Evolutionary conservation across 2,797 vertebrate species (phyloP).

Genomic region (Acrossocheilus fasciatus): DNA sequence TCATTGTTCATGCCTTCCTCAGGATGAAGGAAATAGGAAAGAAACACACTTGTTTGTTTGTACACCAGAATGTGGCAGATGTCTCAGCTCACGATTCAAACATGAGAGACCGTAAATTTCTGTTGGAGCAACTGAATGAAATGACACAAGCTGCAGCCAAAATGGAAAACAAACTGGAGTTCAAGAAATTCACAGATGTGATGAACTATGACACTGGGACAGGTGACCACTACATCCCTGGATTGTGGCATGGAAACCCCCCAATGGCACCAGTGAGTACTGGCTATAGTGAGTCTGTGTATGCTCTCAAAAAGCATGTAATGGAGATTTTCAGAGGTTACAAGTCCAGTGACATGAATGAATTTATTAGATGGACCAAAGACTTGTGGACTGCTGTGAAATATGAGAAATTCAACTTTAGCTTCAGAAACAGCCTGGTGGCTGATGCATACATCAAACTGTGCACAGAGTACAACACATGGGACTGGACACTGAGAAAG

Average conservation of each 20-base stretch:
- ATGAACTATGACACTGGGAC: not conserved
- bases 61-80: conserved; percentile 64
- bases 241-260: conserved; percentile 81
- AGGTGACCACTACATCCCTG: conserved; percentile 70
- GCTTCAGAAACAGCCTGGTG: conserved; percentile 65
- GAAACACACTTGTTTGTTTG: not conserved
- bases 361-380: conserved; percentile 70
- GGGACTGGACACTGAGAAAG: conserved; percentile 66
- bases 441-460: conserved; percentile 63
- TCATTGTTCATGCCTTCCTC: not conserved
- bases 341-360: conserved; percentile 61
- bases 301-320: conserved; percentile 71
- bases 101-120: not conserved
- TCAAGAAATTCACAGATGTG: not conserved
- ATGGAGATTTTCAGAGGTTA: conserved; percentile 65
- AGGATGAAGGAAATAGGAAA: not conserved
- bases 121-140: not conserved
- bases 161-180: not conserved
- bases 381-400: conserved; percentile 68
- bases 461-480: conserved; percentile 47
- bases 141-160: conserved; percentile 20
- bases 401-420: conserved; percentile 62
- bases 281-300: conserved; percentile 79
- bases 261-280: conserved; percentile 82
- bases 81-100: conserved; percentile 72